Percentiles rank a stretch among this genome's conserved stretches.
Conservation (phyloP, 2,113 vertebrate genomes). For the Camelus bactrianus region DNA sequence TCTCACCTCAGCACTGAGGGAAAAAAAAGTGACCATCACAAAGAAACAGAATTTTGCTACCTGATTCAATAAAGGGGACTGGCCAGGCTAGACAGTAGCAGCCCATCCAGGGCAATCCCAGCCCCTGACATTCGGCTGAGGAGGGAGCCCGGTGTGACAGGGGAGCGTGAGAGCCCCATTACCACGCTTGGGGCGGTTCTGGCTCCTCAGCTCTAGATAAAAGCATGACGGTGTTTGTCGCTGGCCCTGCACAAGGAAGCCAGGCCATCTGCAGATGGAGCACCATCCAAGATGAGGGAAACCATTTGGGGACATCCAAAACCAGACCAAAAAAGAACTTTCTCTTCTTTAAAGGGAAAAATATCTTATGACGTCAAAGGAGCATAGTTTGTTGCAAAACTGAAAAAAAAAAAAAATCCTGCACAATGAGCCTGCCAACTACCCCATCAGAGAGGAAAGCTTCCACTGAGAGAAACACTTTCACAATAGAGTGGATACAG, state of each 20-base stretch:
- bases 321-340: background rate
- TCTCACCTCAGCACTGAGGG: background rate
- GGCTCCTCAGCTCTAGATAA: background rate
- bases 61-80: background rate
- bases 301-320: background rate
- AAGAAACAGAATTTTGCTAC: constrained; percentile 4
- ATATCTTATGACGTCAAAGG: background rate
- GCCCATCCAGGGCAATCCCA: background rate
- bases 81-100: background rate
- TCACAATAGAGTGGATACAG: background rate
- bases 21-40: background rate
- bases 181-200: background rate
- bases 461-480: background rate
- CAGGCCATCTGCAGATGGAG: background rate
- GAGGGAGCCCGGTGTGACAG: background rate
- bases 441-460: background rate
- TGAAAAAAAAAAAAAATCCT: background rate
- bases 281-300: background rate
- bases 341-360: background rate
- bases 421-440: background rate
- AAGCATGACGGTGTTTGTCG: background rate
- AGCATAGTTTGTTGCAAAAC: background rate
- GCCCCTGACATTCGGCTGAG: background rate
- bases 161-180: background rate
- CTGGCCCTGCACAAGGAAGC: background rate